Percentiles rank a stretch among this genome's conserved stretches.
Conservation (phyloP, 2,888 invertebrate genomes). For the Apamea epomidion region DNA sequence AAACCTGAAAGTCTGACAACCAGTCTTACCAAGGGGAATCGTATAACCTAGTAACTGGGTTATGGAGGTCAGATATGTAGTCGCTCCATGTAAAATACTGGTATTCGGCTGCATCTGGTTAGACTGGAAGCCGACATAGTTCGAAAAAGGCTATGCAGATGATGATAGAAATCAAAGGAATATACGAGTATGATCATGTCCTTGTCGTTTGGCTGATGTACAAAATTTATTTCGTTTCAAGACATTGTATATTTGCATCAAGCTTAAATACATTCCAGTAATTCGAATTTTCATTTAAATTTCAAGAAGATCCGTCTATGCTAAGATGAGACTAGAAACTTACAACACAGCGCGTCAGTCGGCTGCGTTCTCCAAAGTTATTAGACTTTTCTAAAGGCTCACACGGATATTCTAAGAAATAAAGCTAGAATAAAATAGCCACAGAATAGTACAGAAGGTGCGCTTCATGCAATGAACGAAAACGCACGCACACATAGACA, state of each 20-base stretch:
- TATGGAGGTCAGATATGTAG: too few species aligned
- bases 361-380: conserved; percentile 35
- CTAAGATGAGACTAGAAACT: conserved; percentile 23
- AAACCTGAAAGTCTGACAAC: too few species aligned
- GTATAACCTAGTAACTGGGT: too few species aligned
- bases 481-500: background rate
- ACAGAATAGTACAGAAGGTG: conserved; percentile 3
- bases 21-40: too few species aligned
- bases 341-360: conserved; percentile 27
- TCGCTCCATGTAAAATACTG: too few species aligned
- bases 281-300: conserved; percentile 5
- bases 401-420: conserved; percentile 42
- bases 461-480: background rate
- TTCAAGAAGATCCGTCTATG: background rate
- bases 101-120: too few species aligned
- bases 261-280: background rate
- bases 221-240: background rate
- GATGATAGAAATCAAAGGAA: background rate
- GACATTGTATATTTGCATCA: background rate
- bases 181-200: background rate
- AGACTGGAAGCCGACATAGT: too few species aligned
- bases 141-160: too few species aligned
- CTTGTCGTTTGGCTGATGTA: too few species aligned
- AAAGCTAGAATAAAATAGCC: conserved; percentile 19
- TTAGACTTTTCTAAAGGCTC: conserved; percentile 36